phyloP scores from a whole-genome alignment of 1,140 invertebrate genomes.

The Tetragonula clypearis region DNA sequence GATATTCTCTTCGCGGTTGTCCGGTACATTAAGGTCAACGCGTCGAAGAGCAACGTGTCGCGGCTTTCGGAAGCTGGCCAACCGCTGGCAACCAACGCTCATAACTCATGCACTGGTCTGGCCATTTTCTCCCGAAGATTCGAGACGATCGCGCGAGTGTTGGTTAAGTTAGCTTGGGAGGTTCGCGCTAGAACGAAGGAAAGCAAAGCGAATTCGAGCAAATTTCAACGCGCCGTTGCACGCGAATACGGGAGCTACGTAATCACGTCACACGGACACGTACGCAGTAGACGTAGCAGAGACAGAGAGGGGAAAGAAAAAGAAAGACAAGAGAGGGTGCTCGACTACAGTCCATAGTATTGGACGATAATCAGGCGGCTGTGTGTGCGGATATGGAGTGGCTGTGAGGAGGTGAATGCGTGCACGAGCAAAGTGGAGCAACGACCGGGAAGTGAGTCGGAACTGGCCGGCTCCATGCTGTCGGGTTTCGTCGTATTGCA shows the following conservation, averaged over 20 bases:
- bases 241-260: not conserved
- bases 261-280: not conserved
- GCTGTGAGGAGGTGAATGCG: constrained; percentile 47
- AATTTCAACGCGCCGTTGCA: constrained; percentile 3
- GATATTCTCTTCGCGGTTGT: constrained; percentile 22
- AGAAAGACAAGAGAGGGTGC: not conserved
- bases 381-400: not conserved
- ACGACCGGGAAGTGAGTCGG: constrained; percentile 71
- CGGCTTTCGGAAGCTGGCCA: constrained; percentile 30
- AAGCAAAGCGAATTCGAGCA: not conserved
- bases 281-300: not conserved
- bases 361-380: constrained; percentile 36
- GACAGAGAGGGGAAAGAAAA: no score
- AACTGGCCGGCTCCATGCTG: constrained; percentile 74
- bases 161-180: not conserved
- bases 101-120: constrained; percentile 13
- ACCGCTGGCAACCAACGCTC: constrained; percentile 16
- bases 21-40: constrained; percentile 38
- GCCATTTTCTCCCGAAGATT: not conserved
- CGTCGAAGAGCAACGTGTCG: not conserved
- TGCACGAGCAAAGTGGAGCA: constrained; percentile 74
- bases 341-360: not conserved
- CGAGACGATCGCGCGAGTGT: not conserved
- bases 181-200: not conserved
- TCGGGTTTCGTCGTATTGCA: constrained; percentile 75